A percentile compares a stretch with the other conserved stretches of the same genome.
These are phyloP conservation scores for Ormyrus labotus DNA, from an alignment of 2,888 invertebrate genomes.

Conservation along the genomic window DNA sequence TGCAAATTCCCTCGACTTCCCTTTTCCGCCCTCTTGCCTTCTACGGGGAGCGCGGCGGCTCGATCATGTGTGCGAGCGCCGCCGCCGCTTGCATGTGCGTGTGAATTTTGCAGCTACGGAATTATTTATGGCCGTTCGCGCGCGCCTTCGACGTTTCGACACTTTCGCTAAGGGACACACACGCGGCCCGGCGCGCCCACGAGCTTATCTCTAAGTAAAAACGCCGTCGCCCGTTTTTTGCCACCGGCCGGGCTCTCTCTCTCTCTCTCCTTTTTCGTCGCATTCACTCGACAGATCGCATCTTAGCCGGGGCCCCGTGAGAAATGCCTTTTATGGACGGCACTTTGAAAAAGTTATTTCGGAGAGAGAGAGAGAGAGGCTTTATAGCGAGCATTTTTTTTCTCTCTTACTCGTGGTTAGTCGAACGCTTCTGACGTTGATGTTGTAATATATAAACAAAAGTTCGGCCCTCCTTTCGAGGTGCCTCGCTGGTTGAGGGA, in stretches of 20 bases:
- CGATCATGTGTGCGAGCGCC: constrained; percentile 26
- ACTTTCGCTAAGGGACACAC: constrained; percentile 40
- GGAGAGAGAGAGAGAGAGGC: constrained; percentile 2
- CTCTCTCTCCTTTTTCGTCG: background rate
- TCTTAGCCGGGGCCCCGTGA: constrained; percentile 24
- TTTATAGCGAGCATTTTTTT: background rate
- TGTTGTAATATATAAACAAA: too few species aligned
- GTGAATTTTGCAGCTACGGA: constrained; percentile 46
- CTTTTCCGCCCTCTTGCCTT: constrained; percentile 16
- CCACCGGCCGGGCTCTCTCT: background rate
- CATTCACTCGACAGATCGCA: constrained; percentile 29
- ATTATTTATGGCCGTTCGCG: constrained; percentile 50
- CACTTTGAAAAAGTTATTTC: constrained; percentile 42
- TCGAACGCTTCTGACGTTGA: too few species aligned
- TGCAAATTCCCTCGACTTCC: constrained; percentile 4
- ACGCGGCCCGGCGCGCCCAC: background rate
- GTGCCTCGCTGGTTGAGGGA: too few species aligned
- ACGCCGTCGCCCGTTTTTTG: constrained; percentile 21
- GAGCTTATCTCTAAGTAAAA: constrained; percentile 50
- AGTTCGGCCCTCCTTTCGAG: too few species aligned
- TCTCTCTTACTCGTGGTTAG: background rate
- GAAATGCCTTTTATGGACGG: constrained; percentile 41
- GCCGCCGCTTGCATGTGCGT: background rate
- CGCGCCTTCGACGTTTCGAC: constrained; percentile 52
- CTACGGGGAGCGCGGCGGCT: background rate